Percentiles rank a stretch among this genome's conserved stretches.
These are phyloP conservation scores for Cyclina sinensis DNA, from an alignment of 1,140 invertebrate species.

Conservation along the genomic window DNA sequence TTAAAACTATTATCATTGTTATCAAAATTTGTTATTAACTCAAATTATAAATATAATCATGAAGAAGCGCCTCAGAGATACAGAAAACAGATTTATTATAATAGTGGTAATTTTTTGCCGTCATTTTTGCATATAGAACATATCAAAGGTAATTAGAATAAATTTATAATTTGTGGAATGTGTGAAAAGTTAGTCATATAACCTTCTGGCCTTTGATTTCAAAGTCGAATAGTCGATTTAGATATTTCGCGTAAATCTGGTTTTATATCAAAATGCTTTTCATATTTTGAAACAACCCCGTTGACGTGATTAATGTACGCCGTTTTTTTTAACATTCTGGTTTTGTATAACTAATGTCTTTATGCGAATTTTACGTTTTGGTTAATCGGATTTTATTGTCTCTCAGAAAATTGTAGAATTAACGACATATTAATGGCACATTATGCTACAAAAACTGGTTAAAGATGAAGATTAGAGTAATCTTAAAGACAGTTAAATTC, in stretches of 20 bases:
- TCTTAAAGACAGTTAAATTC: no score
- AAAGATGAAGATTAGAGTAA: no score
- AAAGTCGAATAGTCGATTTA: not conserved
- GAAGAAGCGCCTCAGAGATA: not conserved
- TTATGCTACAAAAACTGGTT: not conserved
- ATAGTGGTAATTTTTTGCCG: not conserved
- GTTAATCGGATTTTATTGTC: not conserved
- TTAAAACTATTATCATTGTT: not conserved
- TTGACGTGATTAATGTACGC: not conserved
- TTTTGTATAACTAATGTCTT: not conserved
- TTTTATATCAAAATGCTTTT: slow-evolving; percentile 10
- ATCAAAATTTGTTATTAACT: not conserved
- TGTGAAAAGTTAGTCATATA: slow-evolving; percentile 16
- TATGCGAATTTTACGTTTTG: not conserved
- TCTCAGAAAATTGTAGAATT: not conserved
- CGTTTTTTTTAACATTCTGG: not conserved
- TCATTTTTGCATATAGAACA: slow-evolving; percentile 1
- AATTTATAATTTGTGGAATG: slow-evolving; percentile 34
- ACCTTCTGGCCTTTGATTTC: not conserved
- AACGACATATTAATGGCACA: slow-evolving; percentile 27
- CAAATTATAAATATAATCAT: not conserved
- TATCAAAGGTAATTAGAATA: slow-evolving; percentile 23
- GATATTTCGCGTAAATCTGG: not conserved
- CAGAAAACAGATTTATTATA: slow-evolving; percentile 1
- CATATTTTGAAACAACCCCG: not conserved